Evolutionary conservation across 2,797 vertebrate species (phyloP), one percentile per base, ranked within the genome.

Genomic region (Lateolabrax maculatus): DNA sequence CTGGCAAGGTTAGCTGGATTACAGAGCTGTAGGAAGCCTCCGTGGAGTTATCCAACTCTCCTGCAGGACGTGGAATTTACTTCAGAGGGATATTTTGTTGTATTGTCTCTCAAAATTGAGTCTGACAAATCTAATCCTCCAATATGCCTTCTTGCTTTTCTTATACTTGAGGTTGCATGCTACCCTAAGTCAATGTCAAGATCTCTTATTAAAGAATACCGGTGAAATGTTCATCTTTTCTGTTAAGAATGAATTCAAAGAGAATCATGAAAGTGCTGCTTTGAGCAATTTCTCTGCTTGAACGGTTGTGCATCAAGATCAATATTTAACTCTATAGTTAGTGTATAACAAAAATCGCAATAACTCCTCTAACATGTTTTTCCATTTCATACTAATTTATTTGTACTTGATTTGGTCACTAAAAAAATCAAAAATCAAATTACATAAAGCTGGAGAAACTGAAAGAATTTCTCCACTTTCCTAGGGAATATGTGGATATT

Each of bases 391-490:
- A 88, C 88, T 93, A 85, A 92, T 83, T 61, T 71, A 64, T 83
- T 83, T 78, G 44, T 63, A 51, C 48, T 55, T 83, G 46, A 87
- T 83, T 82, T 82, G 71, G 72, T 84, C 77, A 39, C 51, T 6
- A 41, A 60, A 21, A 12, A 60, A 57, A 63, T n/a, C n/a, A 44
- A 31, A 83, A 68, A 67, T 69, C 19, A 12, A 75, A 68, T 71
- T 21, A 68, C 41, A 21, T 65, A 67, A 88, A 89, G 53, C 43
- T 76, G 78, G 89, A 93, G 85, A 87, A 75, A 92, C 87, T 93
- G 88, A 94, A 93, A 91, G 86, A 84, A 90, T 95, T 72, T 93
- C 91, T 94, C 90, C 94, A 89, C 91, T 92, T 70, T 63, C 91
- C 63, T 85, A 92, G 93, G 93, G 89, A 85, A 91, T 92, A 88